phyloP scores from a whole-genome alignment of 2,113 vertebrate genomes.

The Pyrgilauda ruficollis region DNA sequence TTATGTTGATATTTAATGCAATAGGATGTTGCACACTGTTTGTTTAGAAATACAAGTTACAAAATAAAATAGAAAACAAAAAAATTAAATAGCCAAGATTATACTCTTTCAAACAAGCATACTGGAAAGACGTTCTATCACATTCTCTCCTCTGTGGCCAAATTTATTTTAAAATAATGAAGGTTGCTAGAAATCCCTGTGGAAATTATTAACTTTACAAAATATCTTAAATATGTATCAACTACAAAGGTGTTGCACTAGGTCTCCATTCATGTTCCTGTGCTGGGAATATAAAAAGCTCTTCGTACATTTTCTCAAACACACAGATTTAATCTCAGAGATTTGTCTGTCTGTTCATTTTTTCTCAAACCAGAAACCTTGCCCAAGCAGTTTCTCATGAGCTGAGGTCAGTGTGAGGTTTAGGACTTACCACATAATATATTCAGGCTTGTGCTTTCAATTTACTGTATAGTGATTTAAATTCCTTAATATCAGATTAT shows the following conservation, averaged over 20 bases:
- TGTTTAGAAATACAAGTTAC: not conserved
- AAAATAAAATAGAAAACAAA: not conserved
- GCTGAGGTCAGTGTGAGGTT: constrained; percentile 56
- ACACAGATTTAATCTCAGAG: not conserved
- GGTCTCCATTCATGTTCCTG: constrained; percentile 25
- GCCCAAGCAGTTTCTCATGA: constrained; percentile 54
- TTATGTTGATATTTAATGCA: not conserved
- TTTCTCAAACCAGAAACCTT: constrained; percentile 55
- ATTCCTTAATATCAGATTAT: constrained; percentile 54
- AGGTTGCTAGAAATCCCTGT: not conserved
- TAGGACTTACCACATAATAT: constrained; percentile 41
- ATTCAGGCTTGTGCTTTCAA: constrained; percentile 57
- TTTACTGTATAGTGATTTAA: constrained; percentile 56
- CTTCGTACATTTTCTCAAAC: constrained; percentile 13
- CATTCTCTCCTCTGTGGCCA: not conserved
- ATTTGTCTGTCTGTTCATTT: constrained; percentile 27
- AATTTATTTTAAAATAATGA: not conserved
- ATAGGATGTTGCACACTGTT: not conserved
- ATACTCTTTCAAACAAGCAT: not conserved
- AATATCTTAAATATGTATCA: constrained; percentile 2
- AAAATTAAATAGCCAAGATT: not conserved
- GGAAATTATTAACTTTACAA: constrained; percentile 22
- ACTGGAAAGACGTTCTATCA: not conserved
- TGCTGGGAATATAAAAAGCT: constrained; percentile 33
- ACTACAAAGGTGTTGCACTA: constrained; percentile 3